Evolutionary conservation across 2,888 invertebrate genomes (phyloP).

Genomic region (Cryptophagus acutangulus): DNA sequence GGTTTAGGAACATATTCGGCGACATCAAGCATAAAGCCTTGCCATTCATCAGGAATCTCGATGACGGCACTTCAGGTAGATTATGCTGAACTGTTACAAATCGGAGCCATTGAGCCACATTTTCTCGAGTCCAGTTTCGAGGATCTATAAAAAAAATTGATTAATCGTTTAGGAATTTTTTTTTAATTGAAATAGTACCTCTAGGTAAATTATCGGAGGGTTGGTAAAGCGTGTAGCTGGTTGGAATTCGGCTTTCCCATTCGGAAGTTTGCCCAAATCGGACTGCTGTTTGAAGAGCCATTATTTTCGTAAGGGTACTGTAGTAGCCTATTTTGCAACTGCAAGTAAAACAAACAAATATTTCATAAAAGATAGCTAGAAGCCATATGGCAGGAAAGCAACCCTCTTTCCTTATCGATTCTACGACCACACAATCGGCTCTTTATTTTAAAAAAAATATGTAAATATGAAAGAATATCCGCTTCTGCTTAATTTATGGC

Average conservation of each 20-base stretch:
- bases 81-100: constrained; percentile 56
- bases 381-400: no score
- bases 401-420: no score
- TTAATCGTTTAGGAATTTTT: constrained; percentile 4
- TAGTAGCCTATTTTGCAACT: constrained; percentile 41
- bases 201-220: no score
- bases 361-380: no score
- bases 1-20: constrained; percentile 66
- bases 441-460: no score
- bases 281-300: constrained; percentile 41
- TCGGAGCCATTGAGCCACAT: constrained; percentile 64
- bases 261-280: no score
- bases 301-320: constrained; percentile 27
- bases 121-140: constrained; percentile 63
- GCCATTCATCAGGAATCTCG: constrained; percentile 74
- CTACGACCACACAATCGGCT: no score
- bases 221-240: background rate
- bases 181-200: no score
- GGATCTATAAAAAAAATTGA: constrained; percentile 55
- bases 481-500: no score
- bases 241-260: constrained; percentile 10
- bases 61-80: constrained; percentile 53
- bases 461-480: no score
- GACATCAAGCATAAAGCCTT: constrained; percentile 75
- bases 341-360: constrained; percentile 4